Base-by-base conservation (phyloP, 2,113 vertebrate genomes). In the Haemorhous mexicanus region DNA sequence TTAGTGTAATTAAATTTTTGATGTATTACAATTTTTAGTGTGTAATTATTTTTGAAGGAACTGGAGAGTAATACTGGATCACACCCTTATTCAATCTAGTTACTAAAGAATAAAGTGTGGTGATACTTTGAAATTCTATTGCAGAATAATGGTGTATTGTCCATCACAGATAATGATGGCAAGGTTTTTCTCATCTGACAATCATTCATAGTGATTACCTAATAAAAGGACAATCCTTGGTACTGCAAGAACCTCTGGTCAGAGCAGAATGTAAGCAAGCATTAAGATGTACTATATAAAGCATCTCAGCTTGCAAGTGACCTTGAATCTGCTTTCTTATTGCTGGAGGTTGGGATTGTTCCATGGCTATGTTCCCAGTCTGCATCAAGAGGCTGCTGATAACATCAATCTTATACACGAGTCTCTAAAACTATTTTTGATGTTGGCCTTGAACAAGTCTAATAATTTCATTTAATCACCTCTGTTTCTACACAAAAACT, bases 1-100 rank as follows among this genome's bases (percentile, higher is more conserved):
- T 95, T 52, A 84, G 83, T 93, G 78, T 97, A 96, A 98, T 97
- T 97, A 97, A 94, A 90, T 77, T 92, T 96, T 92, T 98, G 96
- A 98, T 97, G 91, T 97, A 98, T 97, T 96, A 75, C 95, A 88
- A 93, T 92, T 97, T 96, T 95, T 87, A 94, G 88, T 26, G 9
- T 30, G 13, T 94, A 94, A 95, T 93, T 89, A 69, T 97, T 68
- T 91, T 94, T 93, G 95, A 96, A 93, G 77, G 94, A 92, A 94
- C 95, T 95, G 67, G 16, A 87, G 74, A 89, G 86, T 53, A 92
- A 90, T 83, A 22, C 41, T 94, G 93, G 97, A 97, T 96, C 88
- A 85, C 89, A 95, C 63, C 79, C 83, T 84, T 76, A 75, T 58
- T 92, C 61, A 59, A 81, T 82, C 46, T 46, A 49, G 72, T 92